Evolutionary conservation across 1,140 invertebrate species (phyloP), one percentile per base, ranked within the genome.

Genomic region (Agrypnia vestita): DNA sequence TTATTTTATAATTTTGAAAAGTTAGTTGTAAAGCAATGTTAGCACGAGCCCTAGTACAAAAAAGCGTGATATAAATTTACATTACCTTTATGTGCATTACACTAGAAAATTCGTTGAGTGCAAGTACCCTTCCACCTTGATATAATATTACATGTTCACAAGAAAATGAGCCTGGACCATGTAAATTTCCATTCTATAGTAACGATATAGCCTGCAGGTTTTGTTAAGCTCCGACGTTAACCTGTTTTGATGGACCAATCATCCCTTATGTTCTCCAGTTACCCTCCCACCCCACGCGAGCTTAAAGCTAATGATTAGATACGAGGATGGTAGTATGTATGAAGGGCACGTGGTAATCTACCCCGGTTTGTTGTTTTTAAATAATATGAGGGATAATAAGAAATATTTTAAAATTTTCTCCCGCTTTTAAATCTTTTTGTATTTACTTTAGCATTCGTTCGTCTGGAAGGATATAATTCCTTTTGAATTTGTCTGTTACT

Each of bases 231-330:
- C 55, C n/a, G n/a, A 76, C 49, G 77, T 76, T 82, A 78, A 79
- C 76, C 80, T 69, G 72, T 76, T 78, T 59, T 76, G 76, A 82
- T 82, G 76, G 72, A 77, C 69, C 80, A 76, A 82, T 82, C 80
- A 78, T 55, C 71, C 69, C 76, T 81, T 56, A 53, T 71, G 53
- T 71, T 73, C 78, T 51, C 56, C 25, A 55, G 21, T 61, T 67
- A 59, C 64, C 67, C 64, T 51, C 53, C 25, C 47, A 35, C 53
- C 21, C 46, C 21, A 7, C 55, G 53, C 8, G 25, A 35, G 76
- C 76, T 78, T 71, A 69, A 8, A 46, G 76, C 51, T 78, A 78
- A 78, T 78, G 59, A 81, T 73, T 73, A 78, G 80, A 81, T 81
- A 81, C 61, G 80, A 64, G 76, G 75, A 64, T 46, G 69, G 53